Percentiles rank a stretch among this genome's conserved stretches.
Evolutionary conservation across 1,140 invertebrate species (phyloP).

Genomic region (Drosophila triauraria): DNA sequence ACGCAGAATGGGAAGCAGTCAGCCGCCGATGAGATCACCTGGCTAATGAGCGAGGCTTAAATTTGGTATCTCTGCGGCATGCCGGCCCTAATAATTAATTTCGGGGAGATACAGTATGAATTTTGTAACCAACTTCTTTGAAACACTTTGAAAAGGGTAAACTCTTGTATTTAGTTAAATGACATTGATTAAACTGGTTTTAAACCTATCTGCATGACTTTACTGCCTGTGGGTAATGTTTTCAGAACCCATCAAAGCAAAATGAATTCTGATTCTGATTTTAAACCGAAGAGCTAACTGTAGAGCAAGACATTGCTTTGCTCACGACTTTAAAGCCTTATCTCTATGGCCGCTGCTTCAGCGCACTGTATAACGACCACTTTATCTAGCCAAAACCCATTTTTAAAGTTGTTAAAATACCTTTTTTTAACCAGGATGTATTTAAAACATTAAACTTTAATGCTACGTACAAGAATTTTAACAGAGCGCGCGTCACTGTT

Average conservation of each 20-base stretch:
- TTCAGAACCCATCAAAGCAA: conserved; percentile 1
- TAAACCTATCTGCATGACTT: conserved; percentile 1
- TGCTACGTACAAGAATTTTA: too few relatives aligned
- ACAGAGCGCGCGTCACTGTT: too few relatives aligned
- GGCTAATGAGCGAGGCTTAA: conserved; percentile 24
- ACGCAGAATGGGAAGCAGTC: conserved; percentile 26
- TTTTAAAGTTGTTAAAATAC: too few relatives aligned
- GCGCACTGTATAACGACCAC: too few relatives aligned
- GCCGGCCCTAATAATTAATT: conserved; percentile 12
- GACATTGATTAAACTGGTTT: conserved; percentile 10
- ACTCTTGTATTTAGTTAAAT: too few relatives aligned
- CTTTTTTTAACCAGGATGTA: too few relatives aligned
- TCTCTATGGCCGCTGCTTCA: conserved; percentile 9
- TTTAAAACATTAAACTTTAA: too few relatives aligned
- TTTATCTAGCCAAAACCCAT: too few relatives aligned
- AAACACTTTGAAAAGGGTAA: background rate
- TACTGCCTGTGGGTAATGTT: conserved; percentile 24
- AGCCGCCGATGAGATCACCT: conserved; percentile 35
- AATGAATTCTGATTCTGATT: too few relatives aligned
- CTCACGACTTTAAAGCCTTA: background rate
- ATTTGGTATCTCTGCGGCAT: conserved; percentile 1
- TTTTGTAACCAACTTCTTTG: background rate
- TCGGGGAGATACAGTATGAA: background rate
- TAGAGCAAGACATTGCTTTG: background rate
- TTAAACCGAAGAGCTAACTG: too few relatives aligned